A percentile compares a stretch with the other conserved stretches of the same genome.
Evolutionary conservation across 2,113 vertebrate genomes (phyloP).

Genomic region (Nipponia nippon): DNA sequence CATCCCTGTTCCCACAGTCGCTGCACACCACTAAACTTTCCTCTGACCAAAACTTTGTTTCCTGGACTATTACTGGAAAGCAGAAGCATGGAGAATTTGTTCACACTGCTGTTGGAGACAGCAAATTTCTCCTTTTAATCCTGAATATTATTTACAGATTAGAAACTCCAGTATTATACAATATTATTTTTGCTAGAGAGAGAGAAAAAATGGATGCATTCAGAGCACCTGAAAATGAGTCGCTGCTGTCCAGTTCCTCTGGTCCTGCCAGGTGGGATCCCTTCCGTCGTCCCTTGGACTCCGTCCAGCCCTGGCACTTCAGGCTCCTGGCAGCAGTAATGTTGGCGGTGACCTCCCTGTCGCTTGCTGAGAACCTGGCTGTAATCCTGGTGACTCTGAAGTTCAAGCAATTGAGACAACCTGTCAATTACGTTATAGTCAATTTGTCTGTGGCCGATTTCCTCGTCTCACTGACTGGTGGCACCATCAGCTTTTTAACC

Average conservation of each 20-base stretch:
- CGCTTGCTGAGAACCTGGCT: constrained; percentile 84
- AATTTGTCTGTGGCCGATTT: constrained; percentile 89
- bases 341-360: constrained; percentile 83
- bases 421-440: constrained; percentile 88
- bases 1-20: neutral
- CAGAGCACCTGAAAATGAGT: constrained; percentile 70
- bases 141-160: neutral
- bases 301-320: constrained; percentile 85
- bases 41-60: neutral
- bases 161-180: neutral
- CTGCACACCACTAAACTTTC: neutral
- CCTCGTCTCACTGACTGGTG: constrained; percentile 83
- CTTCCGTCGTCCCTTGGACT: constrained; percentile 71
- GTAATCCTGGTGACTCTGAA: constrained; percentile 88
- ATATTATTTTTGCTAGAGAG: neutral
- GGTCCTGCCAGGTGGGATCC: constrained; percentile 65
- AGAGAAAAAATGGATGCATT: constrained; percentile 66
- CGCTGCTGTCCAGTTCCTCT: neutral
- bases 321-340: constrained; percentile 82
- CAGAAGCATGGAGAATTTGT: neutral
- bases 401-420: constrained; percentile 85
- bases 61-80: neutral
- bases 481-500: constrained; percentile 84
- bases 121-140: neutral
- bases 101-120: neutral